Base-by-base conservation (phyloP, 2,797 vertebrate genomes). In the Holocentrus rufus region DNA sequence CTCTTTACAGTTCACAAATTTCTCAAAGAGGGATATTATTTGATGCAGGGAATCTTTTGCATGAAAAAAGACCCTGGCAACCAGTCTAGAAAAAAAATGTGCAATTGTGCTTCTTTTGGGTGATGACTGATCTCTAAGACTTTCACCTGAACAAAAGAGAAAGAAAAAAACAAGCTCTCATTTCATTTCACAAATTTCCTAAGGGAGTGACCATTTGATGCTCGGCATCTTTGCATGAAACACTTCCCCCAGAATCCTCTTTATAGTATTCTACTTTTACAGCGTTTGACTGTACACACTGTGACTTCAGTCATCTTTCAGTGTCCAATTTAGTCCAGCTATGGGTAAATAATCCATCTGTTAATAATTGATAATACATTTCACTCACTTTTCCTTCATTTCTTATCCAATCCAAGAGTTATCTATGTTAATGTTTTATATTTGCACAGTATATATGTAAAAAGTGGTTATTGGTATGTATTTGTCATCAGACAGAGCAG, bases 381-480 rank as follows among this genome's bases (percentile, higher is more conserved):
- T 57, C 55, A 55, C 23, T 56, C 46, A 73, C 34, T 63, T 82
- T 79, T 72, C 60, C 57, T 63, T 58, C 56, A 49, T n/a, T 55
- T 13, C 53, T 49, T 52, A 57, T 20, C 31, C 17, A 54, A 70
- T 55, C 20, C 7, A 34, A 69, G 58, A 69, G 47, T 22, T 23
- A 53, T 22, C 78, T 34, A 69, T 57, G 49, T 56, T 67, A 58
- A 49, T 42, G 27, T 65, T 65, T 53, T 34, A 54, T 64, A 66
- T 65, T 49, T 30, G n/a, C 74, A 71, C 57, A 56, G 11, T 65
- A 39, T 67, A 47, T 58, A 54, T 25, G 34, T 17, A 55, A 57
- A 44, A 27, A 71, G 2, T 22, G 78, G 42, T 69, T 71, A 69
- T 39, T 81, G 66, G 47, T 77, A 42, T 59, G 49, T 31, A 60